Conservation (phyloP, 2,113 vertebrate genomes). For the Lipophrys pholis region DNA sequence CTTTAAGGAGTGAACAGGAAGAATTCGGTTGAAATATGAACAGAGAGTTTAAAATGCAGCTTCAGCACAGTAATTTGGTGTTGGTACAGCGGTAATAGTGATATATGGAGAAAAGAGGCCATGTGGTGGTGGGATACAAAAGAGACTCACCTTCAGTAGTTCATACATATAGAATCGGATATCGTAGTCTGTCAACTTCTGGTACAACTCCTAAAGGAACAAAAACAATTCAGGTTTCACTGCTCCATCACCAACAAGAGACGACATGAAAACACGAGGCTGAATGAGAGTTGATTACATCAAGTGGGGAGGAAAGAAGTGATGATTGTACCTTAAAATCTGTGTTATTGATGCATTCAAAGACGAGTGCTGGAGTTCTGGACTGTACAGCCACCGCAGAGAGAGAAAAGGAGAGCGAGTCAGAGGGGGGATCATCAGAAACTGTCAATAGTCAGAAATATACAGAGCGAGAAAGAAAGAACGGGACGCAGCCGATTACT, state of each 20-base stretch:
- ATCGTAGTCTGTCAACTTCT: constrained; percentile 99
- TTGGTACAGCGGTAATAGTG: no score
- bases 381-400: constrained; percentile 54
- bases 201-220: constrained; percentile 94
- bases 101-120: no score
- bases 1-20: no score
- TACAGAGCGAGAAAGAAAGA: not conserved
- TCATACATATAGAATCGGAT: constrained; percentile 99
- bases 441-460: not conserved
- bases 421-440: not conserved
- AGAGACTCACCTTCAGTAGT: constrained; percentile 94
- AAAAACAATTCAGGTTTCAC: no score
- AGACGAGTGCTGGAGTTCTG: constrained; percentile 94
- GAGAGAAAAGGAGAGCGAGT: constrained; percentile 9
- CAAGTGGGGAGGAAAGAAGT: not conserved
- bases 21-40: no score
- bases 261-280: not conserved
- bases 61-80: no score
- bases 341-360: constrained; percentile 99
- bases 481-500: not conserved
- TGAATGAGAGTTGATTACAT: no score
- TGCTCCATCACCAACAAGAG: not conserved
- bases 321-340: constrained; percentile 94
- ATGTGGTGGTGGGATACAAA: no score
- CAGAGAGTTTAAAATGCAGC: no score